Percentiles rank a stretch among this genome's conserved stretches.
phyloP scores from a whole-genome alignment of 2,797 vertebrate species.

The Pangasius larnaudii region DNA sequence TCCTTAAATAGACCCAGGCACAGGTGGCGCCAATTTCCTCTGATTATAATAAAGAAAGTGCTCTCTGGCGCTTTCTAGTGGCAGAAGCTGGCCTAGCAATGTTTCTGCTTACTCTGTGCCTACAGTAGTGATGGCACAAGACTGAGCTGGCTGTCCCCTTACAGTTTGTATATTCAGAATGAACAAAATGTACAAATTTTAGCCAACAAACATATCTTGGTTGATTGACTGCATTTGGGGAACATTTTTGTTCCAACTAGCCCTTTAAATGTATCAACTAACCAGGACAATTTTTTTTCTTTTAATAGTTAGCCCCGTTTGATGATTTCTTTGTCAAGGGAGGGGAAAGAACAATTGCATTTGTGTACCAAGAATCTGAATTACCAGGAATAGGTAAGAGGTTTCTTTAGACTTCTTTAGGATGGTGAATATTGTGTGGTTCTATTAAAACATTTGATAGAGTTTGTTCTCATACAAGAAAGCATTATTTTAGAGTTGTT shows the following conservation, averaged over 20 bases:
- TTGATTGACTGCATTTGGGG: background rate
- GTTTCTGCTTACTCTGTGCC: background rate
- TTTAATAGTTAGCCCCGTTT: slow-evolving; percentile 76
- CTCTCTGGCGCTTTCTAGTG: background rate
- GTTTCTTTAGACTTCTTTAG: background rate
- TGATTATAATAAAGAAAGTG: too few relatives aligned
- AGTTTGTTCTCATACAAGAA: background rate
- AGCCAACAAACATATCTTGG: background rate
- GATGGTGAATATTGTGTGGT: background rate
- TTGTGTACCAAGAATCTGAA: slow-evolving; percentile 81
- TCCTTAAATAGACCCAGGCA: too few relatives aligned
- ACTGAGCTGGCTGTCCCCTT: too few relatives aligned
- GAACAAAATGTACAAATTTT: background rate
- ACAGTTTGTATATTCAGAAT: background rate
- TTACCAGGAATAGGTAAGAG: slow-evolving; percentile 76
- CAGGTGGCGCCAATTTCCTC: too few relatives aligned
- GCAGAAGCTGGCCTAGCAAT: background rate
- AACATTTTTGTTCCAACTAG: background rate
- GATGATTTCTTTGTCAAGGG: slow-evolving; percentile 76
- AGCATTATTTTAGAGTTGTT: background rate
- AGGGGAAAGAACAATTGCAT: slow-evolving; percentile 75
- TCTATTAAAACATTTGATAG: background rate
- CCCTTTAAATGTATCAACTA: background rate
- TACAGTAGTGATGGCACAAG: too few relatives aligned
- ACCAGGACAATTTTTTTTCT: slow-evolving; percentile 45